Evolutionary conservation across 1,140 invertebrate genomes (phyloP).

Genomic region (Tenebrio molitor): DNA sequence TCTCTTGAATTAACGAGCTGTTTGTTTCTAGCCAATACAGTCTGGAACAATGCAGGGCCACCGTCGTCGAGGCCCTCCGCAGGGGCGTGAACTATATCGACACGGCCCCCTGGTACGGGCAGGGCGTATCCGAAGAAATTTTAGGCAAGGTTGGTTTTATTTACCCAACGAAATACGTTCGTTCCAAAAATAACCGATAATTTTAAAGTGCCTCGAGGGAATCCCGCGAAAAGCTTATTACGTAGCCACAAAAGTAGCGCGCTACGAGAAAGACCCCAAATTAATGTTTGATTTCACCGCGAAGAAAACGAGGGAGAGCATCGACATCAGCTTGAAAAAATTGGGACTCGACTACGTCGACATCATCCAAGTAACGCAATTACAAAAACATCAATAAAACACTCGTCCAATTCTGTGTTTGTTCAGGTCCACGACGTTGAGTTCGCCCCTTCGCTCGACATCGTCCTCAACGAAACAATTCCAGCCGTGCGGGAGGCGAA

Average conservation of each 20-base stretch:
- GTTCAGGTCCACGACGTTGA: slow-evolving; percentile 91
- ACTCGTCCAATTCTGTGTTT: too few relatives aligned
- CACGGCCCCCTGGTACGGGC: slow-evolving; percentile 92
- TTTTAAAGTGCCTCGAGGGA: slow-evolving; percentile 77
- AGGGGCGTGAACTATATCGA: slow-evolving; percentile 93
- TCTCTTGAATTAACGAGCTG: too few relatives aligned
- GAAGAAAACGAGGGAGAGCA: slow-evolving; percentile 78
- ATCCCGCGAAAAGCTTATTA: slow-evolving; percentile 88
- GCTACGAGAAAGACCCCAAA: slow-evolving; percentile 81
- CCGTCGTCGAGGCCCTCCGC: slow-evolving; percentile 79
- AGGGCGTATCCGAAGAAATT: slow-evolving; percentile 83
- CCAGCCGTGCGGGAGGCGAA: slow-evolving; percentile 83
- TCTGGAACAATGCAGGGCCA: slow-evolving; percentile 76
- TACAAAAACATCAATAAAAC: too few relatives aligned
- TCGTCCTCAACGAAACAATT: slow-evolving; percentile 88
- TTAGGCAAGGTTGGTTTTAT: slow-evolving; percentile 85
- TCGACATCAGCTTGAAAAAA: slow-evolving; percentile 83
- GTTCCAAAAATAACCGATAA: slow-evolving; percentile 37
- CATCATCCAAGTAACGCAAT: slow-evolving; percentile 78
- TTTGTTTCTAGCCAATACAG: slow-evolving; percentile 67
- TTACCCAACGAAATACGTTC: slow-evolving; percentile 11
- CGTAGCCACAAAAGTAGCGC: slow-evolving; percentile 93
- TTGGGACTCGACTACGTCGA: slow-evolving; percentile 89
- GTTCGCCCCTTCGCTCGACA: slow-evolving; percentile 83
- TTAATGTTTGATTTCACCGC: slow-evolving; percentile 91